phyloP scores from a whole-genome alignment of 2,888 invertebrate species.

The Lithophane socia region DNA sequence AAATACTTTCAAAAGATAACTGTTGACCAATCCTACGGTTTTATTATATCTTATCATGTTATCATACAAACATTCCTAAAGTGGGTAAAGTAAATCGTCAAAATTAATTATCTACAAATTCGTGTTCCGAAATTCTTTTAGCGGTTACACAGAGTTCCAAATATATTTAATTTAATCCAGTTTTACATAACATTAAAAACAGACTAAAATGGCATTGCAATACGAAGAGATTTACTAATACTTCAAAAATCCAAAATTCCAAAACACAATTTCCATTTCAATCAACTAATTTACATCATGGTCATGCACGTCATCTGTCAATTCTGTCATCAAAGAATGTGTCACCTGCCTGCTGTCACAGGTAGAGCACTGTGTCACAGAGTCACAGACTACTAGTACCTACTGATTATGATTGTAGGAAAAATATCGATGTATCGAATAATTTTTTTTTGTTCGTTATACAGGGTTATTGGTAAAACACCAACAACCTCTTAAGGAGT shows the following conservation, averaged over 20 bases:
- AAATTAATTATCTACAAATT: neutral
- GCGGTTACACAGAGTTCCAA: neutral
- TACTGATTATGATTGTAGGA: too few relatives aligned
- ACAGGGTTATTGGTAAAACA: too few relatives aligned
- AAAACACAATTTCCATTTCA: too few relatives aligned
- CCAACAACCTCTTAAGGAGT: too few relatives aligned
- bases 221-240: conserved; percentile 11
- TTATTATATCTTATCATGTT: conserved; percentile 43
- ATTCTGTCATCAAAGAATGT: too few relatives aligned
- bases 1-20: conserved; percentile 47
- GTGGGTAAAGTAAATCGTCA: conserved; percentile 6
- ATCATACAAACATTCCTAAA: conserved; percentile 15
- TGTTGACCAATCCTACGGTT: conserved; percentile 29
- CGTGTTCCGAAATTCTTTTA: neutral
- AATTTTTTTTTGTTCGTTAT: too few relatives aligned
- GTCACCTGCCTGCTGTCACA: too few relatives aligned
- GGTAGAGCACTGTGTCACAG: too few relatives aligned
- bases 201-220: neutral
- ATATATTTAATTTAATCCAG: neutral
- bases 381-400: too few relatives aligned
- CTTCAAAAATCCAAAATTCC: neutral
- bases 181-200: neutral
- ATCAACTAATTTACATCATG: too few relatives aligned
- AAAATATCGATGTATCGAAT: too few relatives aligned
- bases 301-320: too few relatives aligned